Conservation (phyloP, 2,888 invertebrate genomes). For the Portevinia maculata region DNA sequence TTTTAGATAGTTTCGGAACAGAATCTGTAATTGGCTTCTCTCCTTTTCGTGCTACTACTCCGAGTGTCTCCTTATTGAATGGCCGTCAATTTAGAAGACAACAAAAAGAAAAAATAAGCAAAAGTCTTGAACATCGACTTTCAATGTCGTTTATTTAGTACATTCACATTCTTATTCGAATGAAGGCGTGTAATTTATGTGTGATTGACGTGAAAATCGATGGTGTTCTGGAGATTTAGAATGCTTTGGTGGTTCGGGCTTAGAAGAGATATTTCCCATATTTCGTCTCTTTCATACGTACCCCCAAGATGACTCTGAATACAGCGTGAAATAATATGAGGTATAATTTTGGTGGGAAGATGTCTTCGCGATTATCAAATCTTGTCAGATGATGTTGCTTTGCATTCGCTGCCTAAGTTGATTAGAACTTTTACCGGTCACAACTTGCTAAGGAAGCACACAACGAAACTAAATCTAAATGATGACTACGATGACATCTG, state of each 20-base stretch:
- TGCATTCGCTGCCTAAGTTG: too few species aligned
- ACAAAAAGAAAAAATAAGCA: constrained; percentile 14
- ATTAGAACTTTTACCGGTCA: too few species aligned
- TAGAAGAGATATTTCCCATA: too few species aligned
- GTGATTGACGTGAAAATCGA: constrained; percentile 38
- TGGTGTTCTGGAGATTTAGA: neutral
- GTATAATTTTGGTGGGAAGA: too few species aligned
- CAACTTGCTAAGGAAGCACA: too few species aligned
- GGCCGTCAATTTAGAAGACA: constrained; percentile 72
- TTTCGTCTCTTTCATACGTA: too few species aligned
- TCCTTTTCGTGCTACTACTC: constrained; percentile 75
- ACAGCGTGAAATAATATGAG: too few species aligned
- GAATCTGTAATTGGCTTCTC: constrained; percentile 75
- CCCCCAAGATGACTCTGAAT: too few species aligned
- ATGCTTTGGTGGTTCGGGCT: neutral
- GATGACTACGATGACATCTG: too few species aligned
- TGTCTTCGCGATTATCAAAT: too few species aligned
- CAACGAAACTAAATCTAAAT: too few species aligned
- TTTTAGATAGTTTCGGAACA: constrained; percentile 29
- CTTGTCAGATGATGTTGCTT: too few species aligned
- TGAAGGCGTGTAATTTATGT: constrained; percentile 41
- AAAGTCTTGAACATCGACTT: constrained; percentile 4
- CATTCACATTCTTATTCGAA: neutral
- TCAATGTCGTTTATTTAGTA: constrained; percentile 16
- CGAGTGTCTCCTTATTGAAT: constrained; percentile 75